Evolutionary conservation across 2,113 vertebrate species (phyloP).

Genomic region (Pipra filicauda): DNA sequence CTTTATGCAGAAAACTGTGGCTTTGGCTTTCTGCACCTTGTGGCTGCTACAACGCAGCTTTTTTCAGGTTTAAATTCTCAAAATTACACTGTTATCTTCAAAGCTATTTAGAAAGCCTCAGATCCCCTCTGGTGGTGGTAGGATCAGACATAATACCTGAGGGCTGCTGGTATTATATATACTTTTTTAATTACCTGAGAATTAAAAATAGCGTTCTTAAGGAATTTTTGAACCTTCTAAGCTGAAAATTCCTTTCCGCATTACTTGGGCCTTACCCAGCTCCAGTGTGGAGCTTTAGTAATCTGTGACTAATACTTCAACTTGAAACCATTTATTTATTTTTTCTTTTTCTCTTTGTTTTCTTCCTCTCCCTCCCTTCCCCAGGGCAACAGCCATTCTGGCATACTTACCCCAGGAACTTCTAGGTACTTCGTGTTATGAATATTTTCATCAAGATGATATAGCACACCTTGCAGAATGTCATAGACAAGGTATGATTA

Average conservation of each 20-base stretch:
- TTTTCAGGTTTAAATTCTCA: background rate
- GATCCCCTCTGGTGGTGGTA: background rate
- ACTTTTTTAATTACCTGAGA: background rate
- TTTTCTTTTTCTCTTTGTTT: background rate
- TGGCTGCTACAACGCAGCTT: background rate
- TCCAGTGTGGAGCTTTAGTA: background rate
- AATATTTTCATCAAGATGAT: constrained; percentile 99
- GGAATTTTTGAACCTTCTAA: background rate
- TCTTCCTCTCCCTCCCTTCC: background rate
- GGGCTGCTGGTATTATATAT: background rate
- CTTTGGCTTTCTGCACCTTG: too few relatives aligned
- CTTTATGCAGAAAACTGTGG: background rate
- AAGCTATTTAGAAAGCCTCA: background rate
- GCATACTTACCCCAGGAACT: constrained; percentile 98
- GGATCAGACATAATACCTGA: background rate
- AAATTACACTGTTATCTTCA: background rate
- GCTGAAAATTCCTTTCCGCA: background rate
- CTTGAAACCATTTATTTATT: background rate
- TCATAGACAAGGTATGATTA: constrained; percentile 89
- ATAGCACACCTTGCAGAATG: constrained; percentile 95
- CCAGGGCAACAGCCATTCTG: constrained; percentile 92
- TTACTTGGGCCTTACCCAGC: background rate
- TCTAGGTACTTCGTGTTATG: constrained; percentile 96
- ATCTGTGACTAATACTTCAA: background rate
- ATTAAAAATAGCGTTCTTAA: background rate